Conservation (phyloP, 2,797 vertebrate species). For the Philypnodon macrostomus region DNA sequence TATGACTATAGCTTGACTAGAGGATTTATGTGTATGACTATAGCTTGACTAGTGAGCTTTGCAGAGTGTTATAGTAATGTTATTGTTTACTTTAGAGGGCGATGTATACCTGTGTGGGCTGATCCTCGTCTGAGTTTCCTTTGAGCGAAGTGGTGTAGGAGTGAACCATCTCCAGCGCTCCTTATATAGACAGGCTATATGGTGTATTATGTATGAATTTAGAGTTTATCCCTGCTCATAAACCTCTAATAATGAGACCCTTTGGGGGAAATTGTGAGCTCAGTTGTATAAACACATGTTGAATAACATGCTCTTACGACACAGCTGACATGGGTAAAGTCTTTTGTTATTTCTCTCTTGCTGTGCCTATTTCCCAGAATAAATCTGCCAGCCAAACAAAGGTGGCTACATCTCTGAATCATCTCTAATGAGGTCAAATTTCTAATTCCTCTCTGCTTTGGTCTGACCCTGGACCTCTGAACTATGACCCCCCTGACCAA, state of each 20-base stretch:
- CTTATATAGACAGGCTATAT: conserved; percentile 51
- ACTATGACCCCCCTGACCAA: conserved; percentile 23
- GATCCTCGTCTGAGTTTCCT: conserved; percentile 20
- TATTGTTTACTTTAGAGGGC: conserved; percentile 3
- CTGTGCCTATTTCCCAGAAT: conserved; percentile 29
- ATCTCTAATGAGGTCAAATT: conserved; percentile 14
- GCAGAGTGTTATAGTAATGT: no score
- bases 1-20: no score
- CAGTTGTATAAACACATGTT: conserved; percentile 21
- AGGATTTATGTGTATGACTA: no score
- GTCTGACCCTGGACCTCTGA: conserved; percentile 33
- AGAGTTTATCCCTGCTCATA: conserved; percentile 22
- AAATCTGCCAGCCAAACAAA: conserved; percentile 55
- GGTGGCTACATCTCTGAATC: conserved; percentile 25
- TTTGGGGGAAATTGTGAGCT: conserved; percentile 14
- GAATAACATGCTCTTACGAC: conserved; percentile 23
- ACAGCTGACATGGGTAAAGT: background rate
- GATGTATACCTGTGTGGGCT: conserved; percentile 22
- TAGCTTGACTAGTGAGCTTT: no score
- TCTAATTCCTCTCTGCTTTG: conserved; percentile 12
- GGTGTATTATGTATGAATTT: conserved; percentile 48
- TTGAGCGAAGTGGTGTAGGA: conserved; percentile 44
- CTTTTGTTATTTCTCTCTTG: background rate
- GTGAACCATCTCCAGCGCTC: conserved; percentile 23
- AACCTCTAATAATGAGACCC: conserved; percentile 28